Evolutionary conservation across 2,113 vertebrate genomes (phyloP), one percentile per base, ranked within the genome.

Genomic region (Cyprinodon brontotheroides): DNA sequence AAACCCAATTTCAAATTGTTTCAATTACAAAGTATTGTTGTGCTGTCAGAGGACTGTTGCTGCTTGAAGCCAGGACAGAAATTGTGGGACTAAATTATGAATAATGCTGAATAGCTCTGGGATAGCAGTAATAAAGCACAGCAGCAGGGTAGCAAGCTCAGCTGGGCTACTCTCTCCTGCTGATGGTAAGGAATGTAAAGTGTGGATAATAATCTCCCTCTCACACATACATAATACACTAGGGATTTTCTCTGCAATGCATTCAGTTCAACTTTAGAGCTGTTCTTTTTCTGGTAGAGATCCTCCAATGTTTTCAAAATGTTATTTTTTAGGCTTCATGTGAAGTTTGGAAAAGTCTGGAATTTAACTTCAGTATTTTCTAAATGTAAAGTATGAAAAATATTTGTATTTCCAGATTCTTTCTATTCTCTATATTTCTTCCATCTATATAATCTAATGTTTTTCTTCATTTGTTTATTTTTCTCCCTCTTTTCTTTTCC

Each of bases 171-270:
- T 12, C 59, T 45, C 57, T 29, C 47, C 57, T 38, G 50, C 38
- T 76, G 72, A 79, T 65, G 65, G 47, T 36, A 64, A 9, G 40
- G 57, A 62, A 73, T 62, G 39, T 50, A 77, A 45, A 66, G 45
- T 65, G 17, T 61, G 57, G 69, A 53, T 70, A 47, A 77, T 79
- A 39, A 69, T 61, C 38, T 20, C 22, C 50, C 61, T 61, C 41
- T 65, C 50, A 75, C 50, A 68, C 59, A 75, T 36, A n/a, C 36
- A 65, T 40, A 41, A 75, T 15, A 45, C 45, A 43, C 20, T 4
- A 45, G 37, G 39, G 68, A 14, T 57, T 45, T 14, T 53, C 40
- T 29, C 36, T 50, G 45, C 61, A 73, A 74, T 48, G 61, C 53
- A 43, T 69, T 65, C 37, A 68, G 60, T 53, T 15, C 57, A 41